A percentile compares a stretch with the other conserved stretches of the same genome.
Evolutionary conservation across 2,888 invertebrate species (phyloP).

Genomic region (Laspeyria flexula): DNA sequence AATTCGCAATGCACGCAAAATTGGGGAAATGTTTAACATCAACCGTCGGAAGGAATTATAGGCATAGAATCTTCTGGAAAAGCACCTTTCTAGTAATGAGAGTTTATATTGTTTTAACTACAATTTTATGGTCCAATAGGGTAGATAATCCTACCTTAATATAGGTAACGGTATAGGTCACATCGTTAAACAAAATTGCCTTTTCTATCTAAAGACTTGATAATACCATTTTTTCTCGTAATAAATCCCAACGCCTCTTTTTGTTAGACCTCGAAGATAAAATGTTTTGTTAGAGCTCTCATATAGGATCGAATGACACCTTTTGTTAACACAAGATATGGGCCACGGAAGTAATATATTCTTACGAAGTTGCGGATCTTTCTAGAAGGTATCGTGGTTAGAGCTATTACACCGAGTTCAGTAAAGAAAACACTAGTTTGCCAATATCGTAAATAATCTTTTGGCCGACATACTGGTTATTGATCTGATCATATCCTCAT

Average conservation of each 20-base stretch:
- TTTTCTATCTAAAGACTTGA: not conserved
- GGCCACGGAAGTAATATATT: slow-evolving; percentile 37
- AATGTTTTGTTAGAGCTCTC: slow-evolving; percentile 20
- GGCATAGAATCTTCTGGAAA: too few species aligned
- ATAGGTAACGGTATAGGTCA: too few species aligned
- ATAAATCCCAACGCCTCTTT: slow-evolving; percentile 11
- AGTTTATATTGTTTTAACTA: too few species aligned
- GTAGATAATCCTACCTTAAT: not conserved
- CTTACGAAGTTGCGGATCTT: slow-evolving; percentile 42
- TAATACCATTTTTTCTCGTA: slow-evolving; percentile 16
- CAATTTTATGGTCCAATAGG: not conserved
- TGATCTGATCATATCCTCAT: too few species aligned
- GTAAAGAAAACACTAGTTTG: too few species aligned
- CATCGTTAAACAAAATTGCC: not conserved
- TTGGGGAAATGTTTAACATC: too few species aligned
- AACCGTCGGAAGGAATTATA: too few species aligned
- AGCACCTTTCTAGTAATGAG: too few species aligned
- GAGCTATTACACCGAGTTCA: not conserved
- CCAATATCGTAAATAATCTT: too few species aligned
- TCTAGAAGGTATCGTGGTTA: not conserved
- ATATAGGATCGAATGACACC: slow-evolving; percentile 21
- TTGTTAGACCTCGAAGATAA: slow-evolving; percentile 21
- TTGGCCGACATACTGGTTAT: too few species aligned
- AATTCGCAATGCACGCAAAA: too few species aligned
- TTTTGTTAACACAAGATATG: slow-evolving; percentile 34